A percentile compares a stretch with the other conserved stretches of the same genome.
Evolutionary conservation across 2,797 vertebrate genomes (phyloP).

Genomic region (Lacerta bilineata): DNA sequence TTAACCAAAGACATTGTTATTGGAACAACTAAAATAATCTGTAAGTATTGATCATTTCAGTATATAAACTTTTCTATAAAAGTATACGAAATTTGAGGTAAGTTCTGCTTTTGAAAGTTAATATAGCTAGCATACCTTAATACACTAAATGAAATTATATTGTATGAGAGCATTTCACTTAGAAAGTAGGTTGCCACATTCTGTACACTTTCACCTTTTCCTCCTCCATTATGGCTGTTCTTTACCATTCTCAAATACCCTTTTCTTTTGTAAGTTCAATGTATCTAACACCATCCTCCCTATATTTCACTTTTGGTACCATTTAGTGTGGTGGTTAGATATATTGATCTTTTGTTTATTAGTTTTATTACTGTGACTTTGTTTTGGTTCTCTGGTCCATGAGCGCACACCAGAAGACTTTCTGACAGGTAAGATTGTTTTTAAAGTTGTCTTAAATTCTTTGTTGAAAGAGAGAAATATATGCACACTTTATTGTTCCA

Average conservation of each 20-base stretch:
- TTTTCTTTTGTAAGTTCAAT: constrained; percentile 80
- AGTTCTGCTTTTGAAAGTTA: constrained; percentile 75
- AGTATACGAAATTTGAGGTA: constrained; percentile 84
- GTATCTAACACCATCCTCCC: constrained; percentile 80
- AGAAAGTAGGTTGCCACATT: constrained; percentile 58
- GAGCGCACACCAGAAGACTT: constrained; percentile 75
- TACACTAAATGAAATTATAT: constrained; percentile 46
- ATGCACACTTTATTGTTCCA: constrained; percentile 81
- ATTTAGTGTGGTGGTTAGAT: constrained; percentile 77
- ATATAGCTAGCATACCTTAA: constrained; percentile 58
- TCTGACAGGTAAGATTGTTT: constrained; percentile 86
- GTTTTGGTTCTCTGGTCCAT: constrained; percentile 81
- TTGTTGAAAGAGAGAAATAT: constrained; percentile 83
- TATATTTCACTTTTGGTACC: constrained; percentile 72
- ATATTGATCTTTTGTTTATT: constrained; percentile 81
- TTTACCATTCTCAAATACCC: constrained; percentile 76
- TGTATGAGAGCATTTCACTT: constrained; percentile 49
- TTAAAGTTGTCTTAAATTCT: constrained; percentile 87
- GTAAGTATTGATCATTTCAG: constrained; percentile 83
- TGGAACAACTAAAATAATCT: constrained; percentile 83
- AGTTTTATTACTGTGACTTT: constrained; percentile 82
- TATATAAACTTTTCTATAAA: constrained; percentile 80
- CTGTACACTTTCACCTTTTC: constrained; percentile 62
- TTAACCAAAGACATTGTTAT: constrained; percentile 78
- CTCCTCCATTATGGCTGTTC: constrained; percentile 70